Base-by-base conservation (phyloP, 2,113 vertebrate species). In the Pachypanchax playfairii region DNA sequence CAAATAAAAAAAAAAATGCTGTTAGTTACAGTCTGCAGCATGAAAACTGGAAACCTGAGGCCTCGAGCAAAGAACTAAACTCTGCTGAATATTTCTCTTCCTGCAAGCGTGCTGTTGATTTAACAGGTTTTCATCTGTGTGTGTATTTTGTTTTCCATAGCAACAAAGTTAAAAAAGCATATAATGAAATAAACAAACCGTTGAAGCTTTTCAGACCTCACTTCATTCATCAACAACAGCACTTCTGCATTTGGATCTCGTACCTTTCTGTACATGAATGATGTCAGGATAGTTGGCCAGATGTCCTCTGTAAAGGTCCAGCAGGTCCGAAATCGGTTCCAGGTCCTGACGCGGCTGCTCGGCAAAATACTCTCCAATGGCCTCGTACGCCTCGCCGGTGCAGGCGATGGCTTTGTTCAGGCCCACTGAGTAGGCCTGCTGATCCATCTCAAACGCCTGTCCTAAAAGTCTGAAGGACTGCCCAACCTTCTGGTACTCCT, bases 201-300 rank as follows among this genome's bases (percentile, higher is more conserved):
- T n/a, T n/a, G n/a, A n/a, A n/a, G n/a, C n/a, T n/a, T n/a, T n/a
- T n/a, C n/a, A n/a, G n/a, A n/a, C n/a, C n/a, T n/a, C n/a, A n/a
- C 17, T 51, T 64, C 6, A 31, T 20, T 42, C 18, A 14, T 47
- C 43, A 12, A 26, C 7, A 41, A 46, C 6, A 21, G 2, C 17
- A 41, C 7, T 11, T 33, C 7, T 33, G 31, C 35, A 48, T 2
- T 3, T 13, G 29, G 26, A 9, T 6, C 38, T 4, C 31, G 79
- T 91, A 99, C 97, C 97, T 98, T 98, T 99, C 90, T 99, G 96
- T 65, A 98, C 96, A 14, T 99, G 97, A 89, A 99, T 94, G 91
- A 99, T 99, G 85, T 98, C 97, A 3, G 97, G 97, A 33, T 96
- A 99, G 85, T 99, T 99, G 84, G 95, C 93, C 87, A 99, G 92